Base-by-base conservation (phyloP, 2,888 invertebrate genomes). In the Hirtodrosophila trivittata region DNA sequence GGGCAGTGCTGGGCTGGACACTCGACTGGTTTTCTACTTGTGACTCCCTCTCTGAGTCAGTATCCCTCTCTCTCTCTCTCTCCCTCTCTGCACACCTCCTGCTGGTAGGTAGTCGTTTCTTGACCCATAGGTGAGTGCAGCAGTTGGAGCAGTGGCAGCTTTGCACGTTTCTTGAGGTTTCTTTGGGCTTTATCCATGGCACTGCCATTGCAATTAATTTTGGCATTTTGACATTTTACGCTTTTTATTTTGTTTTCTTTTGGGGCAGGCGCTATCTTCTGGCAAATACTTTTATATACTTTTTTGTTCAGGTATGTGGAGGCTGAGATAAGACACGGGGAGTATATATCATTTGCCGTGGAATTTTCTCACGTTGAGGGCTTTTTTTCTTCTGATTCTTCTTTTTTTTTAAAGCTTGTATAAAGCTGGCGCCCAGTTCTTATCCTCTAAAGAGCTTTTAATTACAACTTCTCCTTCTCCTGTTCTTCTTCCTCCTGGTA, bases 151-250 rank as follows among this genome's bases (percentile, higher is more conserved):
- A 21, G 18, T 75, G 76, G 62, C 47, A 55, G 55, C 8, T 39
- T 9, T 28, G 26, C 18, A 32, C 30, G 54, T 47, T 50, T 51
- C 37, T 41, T 45, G 18, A 25, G 8, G 5, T 38, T 35, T 50
- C 46, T 51, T 63, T 45, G 26, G 39, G 50, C 60, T 78, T 83
- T 83, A 83, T 83, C 83, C 83, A 60, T 28, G 58, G 55, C 67
- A 75, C 84, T 86, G 83, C 86, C 83, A 83, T 86, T 83, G 86
- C 86, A 83, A 83, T 83, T 86, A 84, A 86, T 82, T 82, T 82
- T 83, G 82, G 82, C 86, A 86, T 86, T 86, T 86, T 82, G 82
- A 82, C 82, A 82, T 86, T 21, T 86, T 86, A 80, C 84, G 81
- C 81, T 83, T 75, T 82, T 73, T 73, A 66, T 72, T 75, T 58